phyloP scores from a whole-genome alignment of 2,797 vertebrate species.

The Eutrigla gurnardus region DNA sequence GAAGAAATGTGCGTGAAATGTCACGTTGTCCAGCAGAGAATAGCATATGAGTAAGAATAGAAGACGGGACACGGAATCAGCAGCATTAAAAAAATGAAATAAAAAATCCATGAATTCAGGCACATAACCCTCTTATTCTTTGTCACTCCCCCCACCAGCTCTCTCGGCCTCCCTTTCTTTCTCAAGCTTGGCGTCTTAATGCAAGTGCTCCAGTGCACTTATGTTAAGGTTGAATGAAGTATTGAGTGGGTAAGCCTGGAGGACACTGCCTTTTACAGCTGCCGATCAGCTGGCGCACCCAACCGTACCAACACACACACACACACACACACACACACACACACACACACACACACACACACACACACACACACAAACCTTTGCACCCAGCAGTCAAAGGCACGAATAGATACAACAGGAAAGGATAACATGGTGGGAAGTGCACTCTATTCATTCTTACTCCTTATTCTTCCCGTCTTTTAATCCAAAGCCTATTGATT shows the following conservation, averaged over 20 bases:
- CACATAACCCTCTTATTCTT: constrained; percentile 6
- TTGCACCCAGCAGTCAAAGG: constrained; percentile 59
- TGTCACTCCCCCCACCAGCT: constrained; percentile 20
- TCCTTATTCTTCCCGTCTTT: constrained; percentile 55
- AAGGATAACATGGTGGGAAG: constrained; percentile 49
- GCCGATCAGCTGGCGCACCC: constrained; percentile 68
- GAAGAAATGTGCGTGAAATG: constrained; percentile 33
- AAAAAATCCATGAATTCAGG: constrained; percentile 50
- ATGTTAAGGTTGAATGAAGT: constrained; percentile 78
- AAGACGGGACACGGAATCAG: constrained; percentile 25
- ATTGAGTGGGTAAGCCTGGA: constrained; percentile 78
- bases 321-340: constrained; percentile 25
- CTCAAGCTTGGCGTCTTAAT: constrained; percentile 72
- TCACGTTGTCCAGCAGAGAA: constrained; percentile 44
- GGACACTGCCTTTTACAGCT: constrained; percentile 78
- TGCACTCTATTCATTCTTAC: constrained; percentile 51
- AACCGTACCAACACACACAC: constrained; percentile 14
- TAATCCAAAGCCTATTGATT: constrained; percentile 73
- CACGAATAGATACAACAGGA: constrained; percentile 45
- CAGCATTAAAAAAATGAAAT: constrained; percentile 36
- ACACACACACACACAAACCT: constrained; percentile 32
- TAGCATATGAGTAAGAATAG: constrained; percentile 12
- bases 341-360: constrained; percentile 16
- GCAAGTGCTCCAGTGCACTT: constrained; percentile 72
- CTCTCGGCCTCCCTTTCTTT: constrained; percentile 49